A percentile compares a stretch with the other conserved stretches of the same genome.
These are phyloP conservation scores for Drymonia ruficornis DNA, from an alignment of 2,888 invertebrate species.

Conservation along the genomic window DNA sequence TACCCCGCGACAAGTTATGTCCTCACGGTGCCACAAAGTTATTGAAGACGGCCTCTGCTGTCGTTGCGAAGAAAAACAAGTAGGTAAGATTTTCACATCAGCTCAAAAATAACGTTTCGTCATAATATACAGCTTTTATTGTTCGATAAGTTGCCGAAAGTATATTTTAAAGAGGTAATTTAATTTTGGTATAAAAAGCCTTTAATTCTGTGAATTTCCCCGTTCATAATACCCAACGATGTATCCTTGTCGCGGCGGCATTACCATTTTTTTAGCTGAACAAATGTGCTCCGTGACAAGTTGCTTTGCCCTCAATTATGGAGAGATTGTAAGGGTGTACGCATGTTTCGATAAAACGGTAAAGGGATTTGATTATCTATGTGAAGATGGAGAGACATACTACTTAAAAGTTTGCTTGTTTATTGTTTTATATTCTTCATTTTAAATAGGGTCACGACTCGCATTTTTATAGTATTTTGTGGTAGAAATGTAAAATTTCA, in stretches of 20 bases:
- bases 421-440: no score
- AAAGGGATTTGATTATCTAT: not conserved
- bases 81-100: not conserved
- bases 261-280: not conserved
- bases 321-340: not conserved
- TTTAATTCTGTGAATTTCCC: not conserved
- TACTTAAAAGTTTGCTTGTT: no score
- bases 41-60: not conserved
- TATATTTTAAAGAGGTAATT: no score
- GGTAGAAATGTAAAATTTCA: no score
- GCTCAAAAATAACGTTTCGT: no score
- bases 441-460: no score
- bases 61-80: not conserved
- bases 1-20: not conserved
- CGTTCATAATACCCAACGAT: not conserved
- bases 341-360: not conserved
- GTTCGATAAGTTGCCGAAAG: no score
- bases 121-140: no score
- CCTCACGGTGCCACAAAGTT: not conserved
- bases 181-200: no score
- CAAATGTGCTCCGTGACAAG: slow-evolving; percentile 2
- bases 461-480: no score
- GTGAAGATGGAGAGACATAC: not conserved
- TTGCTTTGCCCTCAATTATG: slow-evolving; percentile 3
- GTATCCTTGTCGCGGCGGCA: not conserved